Percentiles rank a stretch among this genome's conserved stretches.
Conservation (phyloP, 2,888 invertebrate species). For the Drosophila demipolita region DNA sequence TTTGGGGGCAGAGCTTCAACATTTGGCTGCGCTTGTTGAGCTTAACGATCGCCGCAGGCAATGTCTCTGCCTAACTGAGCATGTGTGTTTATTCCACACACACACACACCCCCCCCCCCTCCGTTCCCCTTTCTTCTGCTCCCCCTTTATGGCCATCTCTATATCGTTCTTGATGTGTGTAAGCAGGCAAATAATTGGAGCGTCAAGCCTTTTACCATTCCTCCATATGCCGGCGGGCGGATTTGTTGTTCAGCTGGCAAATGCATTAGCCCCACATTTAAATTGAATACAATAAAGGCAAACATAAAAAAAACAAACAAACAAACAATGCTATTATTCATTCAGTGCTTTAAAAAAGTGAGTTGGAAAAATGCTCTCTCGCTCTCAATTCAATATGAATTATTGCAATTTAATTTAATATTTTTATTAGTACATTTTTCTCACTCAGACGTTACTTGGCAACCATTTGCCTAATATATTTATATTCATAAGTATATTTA, state of each 20-base stretch:
- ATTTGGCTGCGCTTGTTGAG: slow-evolving; percentile 51
- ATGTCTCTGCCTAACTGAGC: slow-evolving; percentile 23
- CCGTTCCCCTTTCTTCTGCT: background rate
- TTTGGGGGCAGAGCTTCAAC: slow-evolving; percentile 15
- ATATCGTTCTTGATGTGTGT: slow-evolving; percentile 19
- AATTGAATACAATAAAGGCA: background rate
- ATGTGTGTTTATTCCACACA: background rate
- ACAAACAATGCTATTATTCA: background rate
- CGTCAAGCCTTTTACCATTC: slow-evolving; percentile 60
- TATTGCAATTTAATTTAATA: background rate
- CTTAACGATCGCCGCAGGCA: slow-evolving; percentile 69
- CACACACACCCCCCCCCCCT: too few species aligned
- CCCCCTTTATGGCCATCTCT: background rate
- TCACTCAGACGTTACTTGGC: too few species aligned
- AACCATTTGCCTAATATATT: background rate
- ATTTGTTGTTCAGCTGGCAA: slow-evolving; percentile 34
- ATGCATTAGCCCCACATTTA: slow-evolving; percentile 39
- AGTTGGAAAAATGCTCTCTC: background rate
- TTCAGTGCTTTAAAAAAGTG: background rate
- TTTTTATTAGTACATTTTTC: background rate
- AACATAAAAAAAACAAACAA: background rate
- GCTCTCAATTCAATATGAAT: background rate
- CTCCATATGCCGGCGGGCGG: slow-evolving; percentile 39
- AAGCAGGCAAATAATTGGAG: slow-evolving; percentile 62
- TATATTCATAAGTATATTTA: too few species aligned